phyloP scores from a whole-genome alignment of 2,888 invertebrate species.

The Eudasyphora cyanicolor region DNA sequence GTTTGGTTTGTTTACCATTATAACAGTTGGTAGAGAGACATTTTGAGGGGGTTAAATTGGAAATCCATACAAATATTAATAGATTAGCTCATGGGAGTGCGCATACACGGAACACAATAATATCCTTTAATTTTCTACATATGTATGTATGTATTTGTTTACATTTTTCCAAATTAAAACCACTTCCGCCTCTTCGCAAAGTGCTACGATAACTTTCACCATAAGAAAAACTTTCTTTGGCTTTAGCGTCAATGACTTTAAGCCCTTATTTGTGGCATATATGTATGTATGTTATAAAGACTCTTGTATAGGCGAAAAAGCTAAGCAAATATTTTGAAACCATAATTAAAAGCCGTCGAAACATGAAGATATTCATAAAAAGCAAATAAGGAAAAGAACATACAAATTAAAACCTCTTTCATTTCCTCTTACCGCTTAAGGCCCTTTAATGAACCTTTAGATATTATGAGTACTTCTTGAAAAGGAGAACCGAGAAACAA shows the following conservation, averaged over 20 bases:
- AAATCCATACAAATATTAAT: constrained; percentile 2
- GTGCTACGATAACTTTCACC: not conserved
- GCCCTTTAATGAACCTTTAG: no score
- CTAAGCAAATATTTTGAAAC: no score
- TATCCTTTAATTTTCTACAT: not conserved
- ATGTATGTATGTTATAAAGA: not conserved
- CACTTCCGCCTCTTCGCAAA: constrained; percentile 11
- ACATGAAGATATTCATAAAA: constrained; percentile 30
- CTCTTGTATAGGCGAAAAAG: not conserved
- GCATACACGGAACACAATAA: not conserved
- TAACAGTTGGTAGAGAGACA: no score
- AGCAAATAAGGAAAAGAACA: not conserved
- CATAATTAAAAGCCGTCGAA: no score
- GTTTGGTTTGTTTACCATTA: no score
- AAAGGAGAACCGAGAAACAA: no score
- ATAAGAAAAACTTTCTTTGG: not conserved
- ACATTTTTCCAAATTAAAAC: not conserved
- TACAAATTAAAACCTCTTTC: no score
- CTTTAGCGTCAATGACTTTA: constrained; percentile 54
- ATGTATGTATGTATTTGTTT: not conserved
- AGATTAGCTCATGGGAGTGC: no score
- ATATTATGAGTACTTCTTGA: no score
- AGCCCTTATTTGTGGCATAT: not conserved
- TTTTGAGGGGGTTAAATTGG: not conserved
- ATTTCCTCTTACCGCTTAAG: no score